phyloP scores from a whole-genome alignment of 2,888 invertebrate species.

The Drosophila multiciliata region DNA sequence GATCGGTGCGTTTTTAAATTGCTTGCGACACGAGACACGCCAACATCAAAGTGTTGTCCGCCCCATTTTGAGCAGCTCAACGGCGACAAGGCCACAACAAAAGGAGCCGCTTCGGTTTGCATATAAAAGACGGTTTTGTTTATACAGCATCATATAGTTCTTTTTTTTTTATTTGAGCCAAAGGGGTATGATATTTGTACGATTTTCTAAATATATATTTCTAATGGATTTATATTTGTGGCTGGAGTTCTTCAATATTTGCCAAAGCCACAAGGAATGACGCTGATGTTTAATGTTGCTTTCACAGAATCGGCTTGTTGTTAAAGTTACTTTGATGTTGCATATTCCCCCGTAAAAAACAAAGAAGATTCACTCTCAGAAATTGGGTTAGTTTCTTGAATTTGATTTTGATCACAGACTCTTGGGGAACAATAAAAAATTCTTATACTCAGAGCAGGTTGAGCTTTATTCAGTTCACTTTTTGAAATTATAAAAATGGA shows the following conservation, averaged over 20 bases:
- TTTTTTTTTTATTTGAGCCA: not conserved
- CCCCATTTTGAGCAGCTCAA: constrained; percentile 36
- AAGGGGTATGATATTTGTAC: constrained; percentile 62
- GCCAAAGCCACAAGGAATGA: constrained; percentile 26
- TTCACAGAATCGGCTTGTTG: constrained; percentile 20
- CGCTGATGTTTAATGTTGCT: constrained; percentile 14
- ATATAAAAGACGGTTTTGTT: constrained; percentile 71
- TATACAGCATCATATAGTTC: constrained; percentile 69
- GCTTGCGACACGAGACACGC: constrained; percentile 48
- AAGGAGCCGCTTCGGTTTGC: constrained; percentile 71
- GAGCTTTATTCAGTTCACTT: not conserved
- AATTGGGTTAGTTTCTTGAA: constrained; percentile 16
- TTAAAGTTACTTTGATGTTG: constrained; percentile 43
- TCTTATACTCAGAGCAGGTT: not conserved
- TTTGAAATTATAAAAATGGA: not conserved
- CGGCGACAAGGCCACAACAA: constrained; percentile 72
- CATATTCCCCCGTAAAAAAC: not conserved
- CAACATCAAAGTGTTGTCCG: constrained; percentile 65
- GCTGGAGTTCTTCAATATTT: constrained; percentile 64
- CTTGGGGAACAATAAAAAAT: not conserved
- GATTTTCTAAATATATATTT: constrained; percentile 58
- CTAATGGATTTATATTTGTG: constrained; percentile 65
- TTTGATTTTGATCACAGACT: not conserved
- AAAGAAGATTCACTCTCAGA: not conserved
- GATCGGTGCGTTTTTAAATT: constrained; percentile 49